Conservation (phyloP, 2,888 invertebrate species). For the Agrenia bidenticulata region DNA sequence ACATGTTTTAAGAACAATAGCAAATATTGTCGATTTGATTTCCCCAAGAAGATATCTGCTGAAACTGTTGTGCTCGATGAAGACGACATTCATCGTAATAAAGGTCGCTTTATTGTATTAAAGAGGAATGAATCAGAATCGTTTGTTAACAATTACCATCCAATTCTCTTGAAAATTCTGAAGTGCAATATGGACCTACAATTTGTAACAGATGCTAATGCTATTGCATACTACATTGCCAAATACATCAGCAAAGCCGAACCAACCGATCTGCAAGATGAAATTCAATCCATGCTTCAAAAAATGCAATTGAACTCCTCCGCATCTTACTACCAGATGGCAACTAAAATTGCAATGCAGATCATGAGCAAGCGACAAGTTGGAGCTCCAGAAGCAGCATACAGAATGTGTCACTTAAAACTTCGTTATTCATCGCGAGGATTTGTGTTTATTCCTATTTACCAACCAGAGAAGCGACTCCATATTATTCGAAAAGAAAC, state of each 20-base stretch:
- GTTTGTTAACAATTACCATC: constrained; percentile 32
- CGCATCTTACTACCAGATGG: neutral
- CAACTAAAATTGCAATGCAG: neutral
- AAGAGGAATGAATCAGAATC: constrained; percentile 24
- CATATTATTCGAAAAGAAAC: constrained; percentile 14
- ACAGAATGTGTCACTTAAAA: constrained; percentile 18
- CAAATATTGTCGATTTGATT: constrained; percentile 20
- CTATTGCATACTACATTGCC: constrained; percentile 31
- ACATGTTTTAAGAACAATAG: constrained; percentile 29
- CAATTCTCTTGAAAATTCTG: constrained; percentile 24
- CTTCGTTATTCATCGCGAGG: constrained; percentile 9
- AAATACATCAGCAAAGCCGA: constrained; percentile 35
- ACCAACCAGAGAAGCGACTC: constrained; percentile 1
- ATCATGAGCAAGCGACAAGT: constrained; percentile 24
- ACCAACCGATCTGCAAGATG: constrained; percentile 10
- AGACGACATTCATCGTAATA: constrained; percentile 13
- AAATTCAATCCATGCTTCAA: constrained; percentile 14
- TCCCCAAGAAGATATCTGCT: constrained; percentile 5
- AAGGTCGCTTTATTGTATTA: constrained; percentile 27
- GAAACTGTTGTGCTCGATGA: constrained; percentile 20
- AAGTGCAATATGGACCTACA: constrained; percentile 35
- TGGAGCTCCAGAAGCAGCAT: constrained; percentile 27
- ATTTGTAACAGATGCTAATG: constrained; percentile 19
- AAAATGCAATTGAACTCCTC: neutral
- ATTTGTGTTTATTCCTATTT: constrained; percentile 16